Evolutionary conservation across 2,797 vertebrate genomes (phyloP).

Genomic region (Jordanella pulchra): DNA sequence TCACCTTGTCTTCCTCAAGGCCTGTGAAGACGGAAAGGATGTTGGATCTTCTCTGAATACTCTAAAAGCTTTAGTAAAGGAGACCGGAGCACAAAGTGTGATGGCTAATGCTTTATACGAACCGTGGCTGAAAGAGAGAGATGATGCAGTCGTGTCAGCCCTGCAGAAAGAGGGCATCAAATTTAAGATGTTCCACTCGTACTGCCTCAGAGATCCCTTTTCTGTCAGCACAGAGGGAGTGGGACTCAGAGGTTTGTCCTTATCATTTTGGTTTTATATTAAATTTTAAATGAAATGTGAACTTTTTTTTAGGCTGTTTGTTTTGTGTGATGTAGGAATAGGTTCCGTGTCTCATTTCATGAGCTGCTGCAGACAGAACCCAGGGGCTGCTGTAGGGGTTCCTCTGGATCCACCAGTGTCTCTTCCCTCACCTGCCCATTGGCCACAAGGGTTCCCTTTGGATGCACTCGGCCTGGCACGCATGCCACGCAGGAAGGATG

Average conservation of each 20-base stretch:
- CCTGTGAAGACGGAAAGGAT: slow-evolving; percentile 15
- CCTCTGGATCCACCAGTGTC: slow-evolving; percentile 68
- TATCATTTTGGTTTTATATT: neutral
- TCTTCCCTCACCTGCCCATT: slow-evolving; percentile 68
- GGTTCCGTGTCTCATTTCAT: slow-evolving; percentile 82
- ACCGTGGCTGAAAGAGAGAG: slow-evolving; percentile 80
- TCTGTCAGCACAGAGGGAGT: slow-evolving; percentile 78
- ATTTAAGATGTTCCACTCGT: slow-evolving; percentile 74
- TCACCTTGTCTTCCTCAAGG: slow-evolving; percentile 61
- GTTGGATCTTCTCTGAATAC: slow-evolving; percentile 53
- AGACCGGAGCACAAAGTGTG: slow-evolving; percentile 71
- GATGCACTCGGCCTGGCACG: slow-evolving; percentile 65
- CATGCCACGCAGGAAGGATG: slow-evolving; percentile 79
- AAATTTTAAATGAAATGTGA: neutral
- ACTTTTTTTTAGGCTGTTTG: neutral
- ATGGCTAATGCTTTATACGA: slow-evolving; percentile 78
- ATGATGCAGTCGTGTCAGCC: slow-evolving; percentile 57
- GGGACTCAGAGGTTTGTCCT: slow-evolving; percentile 74
- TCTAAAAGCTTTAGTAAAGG: slow-evolving; percentile 59
- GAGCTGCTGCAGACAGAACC: slow-evolving; percentile 77
- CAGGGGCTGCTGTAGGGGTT: slow-evolving; percentile 50
- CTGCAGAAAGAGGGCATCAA: slow-evolving; percentile 64
- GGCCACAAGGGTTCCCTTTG: slow-evolving; percentile 67
- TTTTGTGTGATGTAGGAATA: slow-evolving; percentile 64
- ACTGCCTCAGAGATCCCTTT: slow-evolving; percentile 78